Evolutionary conservation across 2,888 invertebrate species (phyloP), one percentile per base, ranked within the genome.

Genomic region (Abrostola triplasia): DNA sequence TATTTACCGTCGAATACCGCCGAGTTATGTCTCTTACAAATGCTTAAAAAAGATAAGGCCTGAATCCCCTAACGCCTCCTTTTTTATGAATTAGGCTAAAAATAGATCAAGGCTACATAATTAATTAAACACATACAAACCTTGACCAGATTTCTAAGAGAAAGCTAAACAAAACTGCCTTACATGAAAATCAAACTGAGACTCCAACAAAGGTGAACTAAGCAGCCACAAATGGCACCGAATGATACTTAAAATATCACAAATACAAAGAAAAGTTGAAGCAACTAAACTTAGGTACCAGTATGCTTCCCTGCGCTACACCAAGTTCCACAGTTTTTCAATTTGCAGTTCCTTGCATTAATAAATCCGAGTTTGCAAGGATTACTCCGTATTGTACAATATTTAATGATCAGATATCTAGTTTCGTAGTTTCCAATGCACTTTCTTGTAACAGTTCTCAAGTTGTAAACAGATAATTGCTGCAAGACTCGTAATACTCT

Each of bases 251-350:
- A 47, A 47, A 24, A 24, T 5, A 47, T 9, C 44, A 47, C 24
- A 24, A 24, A 24, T 24, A 24, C 4, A 47, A 47, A 9, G 24
- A 44, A 24, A 47, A 47, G 24, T 13, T 47, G 9, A 47, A 47
- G 24, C 44, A 47, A 47, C 11, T 59, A 53, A 50, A 56, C 44
- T 11, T 54, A 51, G 35, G 13, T 52, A 38, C 51, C 50, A 12
- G 44, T 49, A 35, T 10, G 12, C 36, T 48, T 49, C 48, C 36
- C 12, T n/a, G 35, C 37, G 36, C 42, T 44, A 24, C 5, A 47
- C 42, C n/a, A 41, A 66, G 53, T 76, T 71, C 57, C 62, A 66
- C 66, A 66, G 48, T 62, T 73, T 67, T 72, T 70, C 59, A 62
- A 66, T 75, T 69, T 44, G 53, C 6, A 36, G 64, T 66, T 57